These are phyloP conservation scores for Notocelia uddmanniana DNA, from an alignment of 2,888 invertebrate genomes.

Conservation along the genomic window DNA sequence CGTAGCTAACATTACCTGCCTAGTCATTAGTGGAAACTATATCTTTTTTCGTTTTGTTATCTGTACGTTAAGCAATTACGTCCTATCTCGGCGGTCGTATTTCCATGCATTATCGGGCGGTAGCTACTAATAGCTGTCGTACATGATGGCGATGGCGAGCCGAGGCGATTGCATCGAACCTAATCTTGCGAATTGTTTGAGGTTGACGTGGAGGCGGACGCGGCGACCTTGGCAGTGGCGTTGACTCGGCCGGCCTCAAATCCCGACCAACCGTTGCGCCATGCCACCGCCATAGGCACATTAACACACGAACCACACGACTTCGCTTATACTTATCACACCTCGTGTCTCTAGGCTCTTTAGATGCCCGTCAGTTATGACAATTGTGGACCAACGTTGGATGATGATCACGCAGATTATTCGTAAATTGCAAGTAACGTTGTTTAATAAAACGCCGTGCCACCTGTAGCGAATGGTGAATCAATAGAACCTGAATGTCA, in stretches of 20 bases:
- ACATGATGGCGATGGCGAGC: no score
- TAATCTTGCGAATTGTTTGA: constrained; percentile 54
- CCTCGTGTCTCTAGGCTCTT: not conserved
- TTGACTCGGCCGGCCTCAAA: constrained; percentile 78
- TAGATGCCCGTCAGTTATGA: not conserved
- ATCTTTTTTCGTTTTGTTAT: constrained; percentile 18
- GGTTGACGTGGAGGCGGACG: constrained; percentile 55
- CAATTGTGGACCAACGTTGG: constrained; percentile 5
- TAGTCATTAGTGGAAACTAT: not conserved
- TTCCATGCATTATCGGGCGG: constrained; percentile 45
- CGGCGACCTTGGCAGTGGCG: constrained; percentile 79
- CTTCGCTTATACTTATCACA: not conserved
- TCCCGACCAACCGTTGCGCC: constrained; percentile 67
- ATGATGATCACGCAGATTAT: constrained; percentile 1
- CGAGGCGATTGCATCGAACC: constrained; percentile 59
- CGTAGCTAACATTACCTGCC: not conserved
- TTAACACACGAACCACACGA: constrained; percentile 19
- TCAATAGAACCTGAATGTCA: constrained; percentile 5
- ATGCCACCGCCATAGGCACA: constrained; percentile 34
- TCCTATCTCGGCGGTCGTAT: constrained; percentile 29
- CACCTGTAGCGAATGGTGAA: constrained; percentile 2
- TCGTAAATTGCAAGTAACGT: constrained; percentile 27
- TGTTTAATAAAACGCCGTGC: constrained; percentile 16
- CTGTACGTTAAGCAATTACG: constrained; percentile 22
- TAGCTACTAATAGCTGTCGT: constrained; percentile 45